Evolutionary conservation across 2,797 vertebrate genomes (phyloP).

Genomic region (Notamacropus eugenii): DNA sequence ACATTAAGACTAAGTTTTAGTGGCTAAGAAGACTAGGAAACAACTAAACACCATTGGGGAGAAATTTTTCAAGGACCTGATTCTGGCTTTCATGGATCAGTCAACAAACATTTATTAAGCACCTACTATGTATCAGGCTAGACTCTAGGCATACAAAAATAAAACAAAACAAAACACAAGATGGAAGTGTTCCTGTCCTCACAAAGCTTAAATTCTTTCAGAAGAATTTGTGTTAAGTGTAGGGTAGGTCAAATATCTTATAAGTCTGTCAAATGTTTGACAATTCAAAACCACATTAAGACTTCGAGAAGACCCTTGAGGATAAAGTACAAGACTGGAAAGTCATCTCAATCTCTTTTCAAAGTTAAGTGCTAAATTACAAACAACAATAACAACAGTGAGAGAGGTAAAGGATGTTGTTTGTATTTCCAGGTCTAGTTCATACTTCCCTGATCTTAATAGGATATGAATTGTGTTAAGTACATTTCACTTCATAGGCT

Average conservation of each 20-base stretch:
- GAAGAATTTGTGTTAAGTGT: not conserved
- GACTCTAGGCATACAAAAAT: not conserved
- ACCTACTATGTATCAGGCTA: not conserved
- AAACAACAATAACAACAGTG: not conserved
- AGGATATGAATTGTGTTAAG: not conserved
- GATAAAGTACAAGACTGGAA: not conserved
- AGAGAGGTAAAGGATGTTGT: not conserved
- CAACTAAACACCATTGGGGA: not conserved
- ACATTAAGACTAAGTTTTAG: conserved; percentile 24
- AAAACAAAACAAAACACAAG: not conserved
- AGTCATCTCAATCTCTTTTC: not conserved
- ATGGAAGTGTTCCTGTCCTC: not conserved
- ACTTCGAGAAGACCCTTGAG: not conserved
- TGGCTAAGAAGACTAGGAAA: conserved; percentile 22
- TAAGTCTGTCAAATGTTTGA: not conserved
- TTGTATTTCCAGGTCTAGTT: not conserved
- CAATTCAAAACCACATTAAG: not conserved
- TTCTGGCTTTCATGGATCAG: not conserved
- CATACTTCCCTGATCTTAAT: not conserved
- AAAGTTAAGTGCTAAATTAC: not conserved
- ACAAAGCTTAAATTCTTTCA: not conserved
- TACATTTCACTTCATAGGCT: not conserved
- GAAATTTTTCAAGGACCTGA: not conserved
- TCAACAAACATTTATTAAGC: not conserved
- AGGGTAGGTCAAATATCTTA: not conserved